Evolutionary conservation across 2,888 invertebrate genomes (phyloP).

Genomic region (Idaea aversata): DNA sequence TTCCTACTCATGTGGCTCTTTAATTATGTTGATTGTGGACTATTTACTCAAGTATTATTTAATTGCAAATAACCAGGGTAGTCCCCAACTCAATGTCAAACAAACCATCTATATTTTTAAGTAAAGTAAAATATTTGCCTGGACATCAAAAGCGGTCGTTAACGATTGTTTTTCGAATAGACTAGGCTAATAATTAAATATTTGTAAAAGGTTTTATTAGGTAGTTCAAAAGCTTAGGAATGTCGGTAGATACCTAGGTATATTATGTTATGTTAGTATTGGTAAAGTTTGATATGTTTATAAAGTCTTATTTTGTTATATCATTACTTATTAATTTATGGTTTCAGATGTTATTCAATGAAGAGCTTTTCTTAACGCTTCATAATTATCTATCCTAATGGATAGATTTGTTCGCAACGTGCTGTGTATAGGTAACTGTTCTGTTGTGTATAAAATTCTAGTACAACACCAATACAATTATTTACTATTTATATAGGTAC

Average conservation of each 20-base stretch:
- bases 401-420: neutral
- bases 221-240: neutral
- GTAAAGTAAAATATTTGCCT: neutral
- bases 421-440: neutral
- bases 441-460: neutral
- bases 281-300: no score
- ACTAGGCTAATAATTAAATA: neutral
- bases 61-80: neutral
- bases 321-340: no score
- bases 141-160: neutral
- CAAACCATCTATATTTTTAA: neutral
- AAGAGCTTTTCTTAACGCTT: no score
- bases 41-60: neutral
- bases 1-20: neutral
- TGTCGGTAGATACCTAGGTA: no score
- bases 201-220: neutral
- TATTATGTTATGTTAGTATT: no score
- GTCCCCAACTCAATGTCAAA: neutral
- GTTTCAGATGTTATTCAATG: no score
- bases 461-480: no score
- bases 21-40: neutral
- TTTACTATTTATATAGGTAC: neutral
- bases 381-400: no score
- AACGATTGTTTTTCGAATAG: neutral
- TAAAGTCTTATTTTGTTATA: no score